These are phyloP conservation scores for Ochlodes sylvanus DNA, from an alignment of 2,888 invertebrate species.

Conservation along the genomic window DNA sequence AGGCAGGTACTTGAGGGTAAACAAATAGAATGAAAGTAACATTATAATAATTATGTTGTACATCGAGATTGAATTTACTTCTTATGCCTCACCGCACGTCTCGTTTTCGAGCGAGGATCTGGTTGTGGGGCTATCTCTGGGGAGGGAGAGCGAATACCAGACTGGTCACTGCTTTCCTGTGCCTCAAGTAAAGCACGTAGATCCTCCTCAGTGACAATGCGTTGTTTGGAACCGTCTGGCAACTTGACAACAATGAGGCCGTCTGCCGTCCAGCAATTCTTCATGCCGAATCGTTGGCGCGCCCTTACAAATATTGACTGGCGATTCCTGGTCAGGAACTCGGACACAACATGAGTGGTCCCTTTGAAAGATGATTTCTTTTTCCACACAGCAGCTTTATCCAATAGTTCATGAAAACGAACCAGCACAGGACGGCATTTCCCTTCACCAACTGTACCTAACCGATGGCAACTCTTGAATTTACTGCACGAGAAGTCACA, in stretches of 20 bases:
- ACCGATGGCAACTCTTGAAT: neutral
- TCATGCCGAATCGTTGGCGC: constrained; percentile 4
- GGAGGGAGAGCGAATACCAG: neutral
- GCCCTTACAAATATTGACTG: neutral
- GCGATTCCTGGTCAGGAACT: neutral
- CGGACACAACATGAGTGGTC: neutral
- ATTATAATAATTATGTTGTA: no score
- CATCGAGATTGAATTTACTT: neutral
- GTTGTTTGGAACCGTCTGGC: constrained; percentile 2
- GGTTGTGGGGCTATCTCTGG: neutral
- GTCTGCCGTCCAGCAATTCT: neutral
- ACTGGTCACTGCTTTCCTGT: neutral
- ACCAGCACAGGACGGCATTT: neutral
- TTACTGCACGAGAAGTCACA: neutral
- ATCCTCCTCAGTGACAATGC: neutral
- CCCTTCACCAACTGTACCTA: neutral
- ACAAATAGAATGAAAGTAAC: no score
- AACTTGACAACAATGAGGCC: constrained; percentile 6
- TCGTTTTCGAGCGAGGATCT: neutral
- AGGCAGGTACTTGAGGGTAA: no score
- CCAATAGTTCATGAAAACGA: neutral
- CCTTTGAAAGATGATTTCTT: neutral
- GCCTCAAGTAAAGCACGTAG: neutral
- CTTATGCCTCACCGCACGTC: neutral
- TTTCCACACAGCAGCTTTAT: neutral